Conservation (phyloP, 2,113 vertebrate species). For the Hippocampus mohnikei region DNA sequence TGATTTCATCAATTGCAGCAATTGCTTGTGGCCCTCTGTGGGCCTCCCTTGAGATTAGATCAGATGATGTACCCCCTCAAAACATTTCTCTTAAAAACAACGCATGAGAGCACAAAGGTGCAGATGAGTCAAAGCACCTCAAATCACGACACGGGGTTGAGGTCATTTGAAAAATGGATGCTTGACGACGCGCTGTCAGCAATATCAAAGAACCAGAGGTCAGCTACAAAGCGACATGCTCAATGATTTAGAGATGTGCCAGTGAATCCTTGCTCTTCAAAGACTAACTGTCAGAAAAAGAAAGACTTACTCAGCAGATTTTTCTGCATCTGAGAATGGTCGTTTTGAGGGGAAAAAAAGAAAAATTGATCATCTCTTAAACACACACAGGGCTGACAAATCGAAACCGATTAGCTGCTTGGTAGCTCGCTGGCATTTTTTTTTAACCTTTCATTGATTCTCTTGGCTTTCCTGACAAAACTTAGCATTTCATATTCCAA, state of each 20-base stretch:
- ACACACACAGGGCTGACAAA: neutral
- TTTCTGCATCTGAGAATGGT: neutral
- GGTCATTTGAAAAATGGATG: slow-evolving; percentile 1
- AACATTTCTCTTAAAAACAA: neutral
- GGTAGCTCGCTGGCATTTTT: neutral
- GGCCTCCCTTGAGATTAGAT: neutral
- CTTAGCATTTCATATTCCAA: no score
- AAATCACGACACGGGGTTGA: slow-evolving; percentile 22
- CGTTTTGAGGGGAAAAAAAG: neutral
- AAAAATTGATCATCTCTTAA: neutral
- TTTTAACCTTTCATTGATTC: neutral
- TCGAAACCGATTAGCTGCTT: neutral
- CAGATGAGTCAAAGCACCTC: slow-evolving; percentile 17
- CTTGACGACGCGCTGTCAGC: neutral
- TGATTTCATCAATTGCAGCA: slow-evolving; percentile 35
- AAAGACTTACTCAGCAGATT: neutral
- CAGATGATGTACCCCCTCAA: neutral
- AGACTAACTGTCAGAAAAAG: neutral
- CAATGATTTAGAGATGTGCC: neutral
- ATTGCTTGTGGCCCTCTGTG: slow-evolving; percentile 10
- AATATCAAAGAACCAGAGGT: neutral
- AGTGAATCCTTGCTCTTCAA: neutral
- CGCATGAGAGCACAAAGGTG: slow-evolving; percentile 19
- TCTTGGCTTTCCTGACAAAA: neutral
- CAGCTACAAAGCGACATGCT: neutral